phyloP scores from a whole-genome alignment of 53 echinoderm and acorn worm species.

The Temnopleurus reevesii region DNA sequence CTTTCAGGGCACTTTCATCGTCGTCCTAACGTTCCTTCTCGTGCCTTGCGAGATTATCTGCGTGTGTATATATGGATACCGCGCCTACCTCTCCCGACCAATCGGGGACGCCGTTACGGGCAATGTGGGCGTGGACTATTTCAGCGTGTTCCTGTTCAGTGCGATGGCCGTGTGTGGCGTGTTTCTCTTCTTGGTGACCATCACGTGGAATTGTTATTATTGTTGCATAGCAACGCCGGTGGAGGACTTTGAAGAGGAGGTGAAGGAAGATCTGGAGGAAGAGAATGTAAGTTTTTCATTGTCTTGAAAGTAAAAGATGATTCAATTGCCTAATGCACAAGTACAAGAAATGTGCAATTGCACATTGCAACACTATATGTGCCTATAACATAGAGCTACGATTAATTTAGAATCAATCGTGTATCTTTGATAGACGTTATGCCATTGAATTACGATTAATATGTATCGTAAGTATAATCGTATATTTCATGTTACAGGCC shows the following conservation, averaged over 20 bases:
- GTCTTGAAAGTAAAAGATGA: no score
- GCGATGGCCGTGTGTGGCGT: slow-evolving; percentile 13
- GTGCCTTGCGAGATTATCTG: slow-evolving; percentile 48
- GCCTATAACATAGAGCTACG: no score
- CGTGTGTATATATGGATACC: slow-evolving; percentile 51
- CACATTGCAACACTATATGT: no score
- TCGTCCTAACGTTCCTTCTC: slow-evolving; percentile 3
- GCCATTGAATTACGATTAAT: no score
- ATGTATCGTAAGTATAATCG: no score
- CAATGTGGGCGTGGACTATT: background rate
- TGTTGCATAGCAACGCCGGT: slow-evolving; percentile 51
- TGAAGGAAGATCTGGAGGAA: slow-evolving; percentile 40
- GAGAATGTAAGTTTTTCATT: slow-evolving; percentile 29
- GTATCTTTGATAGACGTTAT: no score
- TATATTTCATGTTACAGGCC: no score
- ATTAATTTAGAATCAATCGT: no score
- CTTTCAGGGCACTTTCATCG: slow-evolving; percentile 44
- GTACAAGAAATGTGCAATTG: no score
- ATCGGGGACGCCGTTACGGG: background rate
- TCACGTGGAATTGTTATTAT: slow-evolving; percentile 53
- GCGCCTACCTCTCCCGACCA: slow-evolving; percentile 35
- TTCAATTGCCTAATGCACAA: no score
- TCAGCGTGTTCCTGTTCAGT: slow-evolving; percentile 35
- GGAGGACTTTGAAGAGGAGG: slow-evolving; percentile 51
- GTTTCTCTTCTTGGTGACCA: background rate